These are phyloP conservation scores for Drosophila tripunctata DNA, from an alignment of 2,888 invertebrate genomes.

Conservation along the genomic window DNA sequence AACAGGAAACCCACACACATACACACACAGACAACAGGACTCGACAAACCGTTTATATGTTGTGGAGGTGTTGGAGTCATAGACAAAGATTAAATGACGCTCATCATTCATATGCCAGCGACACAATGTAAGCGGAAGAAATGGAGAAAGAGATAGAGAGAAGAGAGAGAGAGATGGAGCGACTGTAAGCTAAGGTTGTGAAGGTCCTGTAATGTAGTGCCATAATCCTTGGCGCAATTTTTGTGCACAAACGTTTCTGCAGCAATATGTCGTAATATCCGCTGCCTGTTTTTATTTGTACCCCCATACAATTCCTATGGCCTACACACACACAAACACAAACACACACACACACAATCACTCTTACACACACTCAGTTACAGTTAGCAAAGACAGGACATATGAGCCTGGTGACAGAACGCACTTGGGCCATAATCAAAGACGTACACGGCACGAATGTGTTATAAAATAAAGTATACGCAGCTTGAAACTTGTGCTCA, in stretches of 20 bases:
- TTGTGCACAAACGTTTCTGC: slow-evolving; percentile 56
- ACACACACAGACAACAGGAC: slow-evolving; percentile 12
- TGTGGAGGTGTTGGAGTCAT: slow-evolving; percentile 70
- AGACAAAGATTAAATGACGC: slow-evolving; percentile 77
- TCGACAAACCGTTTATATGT: slow-evolving; percentile 55
- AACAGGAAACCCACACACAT: slow-evolving; percentile 40
- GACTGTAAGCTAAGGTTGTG: not conserved
- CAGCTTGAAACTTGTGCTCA: too few species aligned
- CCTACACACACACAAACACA: slow-evolving; percentile 30
- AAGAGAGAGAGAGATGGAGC: not conserved
- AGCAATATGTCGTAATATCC: slow-evolving; percentile 81
- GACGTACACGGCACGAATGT: too few species aligned
- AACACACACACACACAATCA: slow-evolving; percentile 1
- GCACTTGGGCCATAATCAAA: slow-evolving; percentile 36
- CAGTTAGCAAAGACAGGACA: slow-evolving; percentile 39
- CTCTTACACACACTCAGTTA: not conserved
- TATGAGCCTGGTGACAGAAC: slow-evolving; percentile 65
- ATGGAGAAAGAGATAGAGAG: not conserved
- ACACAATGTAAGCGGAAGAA: slow-evolving; percentile 11
- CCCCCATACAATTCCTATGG: slow-evolving; percentile 56
- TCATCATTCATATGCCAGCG: slow-evolving; percentile 76
- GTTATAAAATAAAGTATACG: too few species aligned
- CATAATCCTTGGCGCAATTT: slow-evolving; percentile 78
- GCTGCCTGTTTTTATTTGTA: slow-evolving; percentile 70
- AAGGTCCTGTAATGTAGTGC: slow-evolving; percentile 73